Evolutionary conservation across 2,113 vertebrate genomes (phyloP), one percentile per base, ranked within the genome.

Genomic region (Aramus guarauna): DNA sequence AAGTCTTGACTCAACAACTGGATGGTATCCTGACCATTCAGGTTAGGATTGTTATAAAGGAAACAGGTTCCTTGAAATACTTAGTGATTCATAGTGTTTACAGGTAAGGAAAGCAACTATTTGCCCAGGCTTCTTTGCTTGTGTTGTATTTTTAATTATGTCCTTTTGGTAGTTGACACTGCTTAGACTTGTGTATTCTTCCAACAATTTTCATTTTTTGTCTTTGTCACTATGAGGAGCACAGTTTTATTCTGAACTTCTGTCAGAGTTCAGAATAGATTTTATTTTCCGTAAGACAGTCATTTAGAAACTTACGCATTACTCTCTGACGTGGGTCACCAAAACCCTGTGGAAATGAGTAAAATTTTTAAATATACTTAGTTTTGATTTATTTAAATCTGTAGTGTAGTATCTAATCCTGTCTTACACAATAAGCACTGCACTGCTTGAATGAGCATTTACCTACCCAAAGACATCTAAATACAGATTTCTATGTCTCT

Each of bases 11-110:
- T 78, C 60, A 72, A 21, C 12, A 55, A 34, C 53, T 78, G 64
- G 5, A 16, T 64, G 30, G 6, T 75, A 37, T 74, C n/a, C 77
- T 94, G 86, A 30, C 80, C 37, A 47, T 94, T 91, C 60, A 48
- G 64, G 69, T 52, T 87, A 52, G 52, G 47, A 52, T 34, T 91
- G 58, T 43, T 90, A 9, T 21, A 37, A 83, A 73, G 36, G 53
- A 74, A 85, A 37, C 43, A 48, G 77, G 45, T 64, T 79, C 41
- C 59, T 85, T 94, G 53, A 69, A 85, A 76, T 88, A 63, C 27
- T 52, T 43, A 45, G 50, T 93, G 74, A 85, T 90, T 95, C 93
- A 74, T 62, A 72, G 37, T 92, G 80, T 80, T 92, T 89, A 87
- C 21, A 64, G 64, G 60, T 34, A 53, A 77, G 52, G 60, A 78